Evolutionary conservation across 2,888 invertebrate species (phyloP), one percentile per base, ranked within the genome.

Genomic region (Philhelius pedissequus): DNA sequence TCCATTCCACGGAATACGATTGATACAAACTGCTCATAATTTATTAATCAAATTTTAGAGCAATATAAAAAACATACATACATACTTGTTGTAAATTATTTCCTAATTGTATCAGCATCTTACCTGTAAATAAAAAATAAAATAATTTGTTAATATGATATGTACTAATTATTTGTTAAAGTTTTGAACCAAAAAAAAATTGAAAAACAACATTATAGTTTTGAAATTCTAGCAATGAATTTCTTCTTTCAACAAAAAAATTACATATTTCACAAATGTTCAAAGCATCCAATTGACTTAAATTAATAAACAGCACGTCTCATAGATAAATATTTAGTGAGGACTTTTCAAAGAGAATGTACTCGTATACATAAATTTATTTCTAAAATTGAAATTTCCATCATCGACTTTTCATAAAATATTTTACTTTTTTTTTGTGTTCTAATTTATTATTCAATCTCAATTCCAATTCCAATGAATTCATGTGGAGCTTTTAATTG

Each of bases 291-390:
- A 56, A 56, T 56, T 56, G 32, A 56, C 20, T 56, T 56, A 32
- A 56, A 56, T 35, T 20, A 56, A 56, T 56, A 56, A 56, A 56
- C 56, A 56, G 35, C 32, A 56, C 56, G 35, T 56, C 56, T 35
- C 20, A 13, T 13, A 56, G 35, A 56, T 35, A 32, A 56, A 56
- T 56, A 56, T 56, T 56, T 13, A 56, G 35, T 56, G 56, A 56
- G 35, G 56, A 56, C 35, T 56, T 56, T 56, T 56, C 20, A 56
- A 56, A 35, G 13, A 56, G 11, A 56, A n/a, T n/a, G n/a, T n/a
- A n/a, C n/a, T n/a, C n/a, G n/a, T n/a, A n/a, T n/a, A 56, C 3
- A 35, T 20, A 54, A 18, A 50, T 27, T 52, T 15, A 13, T 20
- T 25, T 18, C n/a, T 43, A 3, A 43, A 43, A 18, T 43, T 9